phyloP scores from a whole-genome alignment of 53 echinoderm and acorn worm species.

The Holothuria leucospilota region DNA sequence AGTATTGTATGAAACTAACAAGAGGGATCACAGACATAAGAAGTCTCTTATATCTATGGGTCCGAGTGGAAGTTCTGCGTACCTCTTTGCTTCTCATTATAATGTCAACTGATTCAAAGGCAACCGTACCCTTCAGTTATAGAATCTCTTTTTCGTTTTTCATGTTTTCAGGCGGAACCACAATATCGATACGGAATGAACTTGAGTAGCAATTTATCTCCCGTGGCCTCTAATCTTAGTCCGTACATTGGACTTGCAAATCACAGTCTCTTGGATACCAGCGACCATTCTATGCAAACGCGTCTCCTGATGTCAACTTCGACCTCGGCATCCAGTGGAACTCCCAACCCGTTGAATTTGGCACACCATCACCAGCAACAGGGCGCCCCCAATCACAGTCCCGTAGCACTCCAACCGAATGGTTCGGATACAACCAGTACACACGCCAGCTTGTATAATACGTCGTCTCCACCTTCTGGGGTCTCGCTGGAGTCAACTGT shows the following conservation, averaged over 20 bases:
- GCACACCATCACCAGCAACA: conserved; percentile 43
- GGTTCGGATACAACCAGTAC: conserved; percentile 1
- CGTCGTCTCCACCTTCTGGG: neutral
- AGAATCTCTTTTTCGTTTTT: neutral
- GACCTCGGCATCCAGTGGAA: conserved; percentile 3
- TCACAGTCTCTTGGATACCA: neutral
- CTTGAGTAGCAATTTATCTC: conserved; percentile 4
- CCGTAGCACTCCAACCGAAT: conserved; percentile 9
- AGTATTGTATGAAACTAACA: no score
- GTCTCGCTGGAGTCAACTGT: conserved; percentile 8
- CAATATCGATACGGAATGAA: conserved; percentile 14
- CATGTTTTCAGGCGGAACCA: conserved; percentile 15
- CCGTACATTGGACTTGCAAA: conserved; percentile 1
- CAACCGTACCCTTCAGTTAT: neutral
- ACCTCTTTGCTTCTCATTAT: no score
- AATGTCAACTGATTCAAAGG: neutral
- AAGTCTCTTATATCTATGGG: no score
- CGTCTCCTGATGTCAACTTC: conserved; percentile 11
- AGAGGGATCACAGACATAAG: no score
- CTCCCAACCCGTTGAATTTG: conserved; percentile 31
- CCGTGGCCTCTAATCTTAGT: neutral
- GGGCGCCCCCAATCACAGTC: conserved; percentile 5
- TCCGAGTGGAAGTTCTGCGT: no score
- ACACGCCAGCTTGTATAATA: conserved; percentile 17
- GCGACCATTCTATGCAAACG: conserved; percentile 17